Conservation (phyloP, 1,140 invertebrate species). For the Drosophila nigromelanica region DNA sequence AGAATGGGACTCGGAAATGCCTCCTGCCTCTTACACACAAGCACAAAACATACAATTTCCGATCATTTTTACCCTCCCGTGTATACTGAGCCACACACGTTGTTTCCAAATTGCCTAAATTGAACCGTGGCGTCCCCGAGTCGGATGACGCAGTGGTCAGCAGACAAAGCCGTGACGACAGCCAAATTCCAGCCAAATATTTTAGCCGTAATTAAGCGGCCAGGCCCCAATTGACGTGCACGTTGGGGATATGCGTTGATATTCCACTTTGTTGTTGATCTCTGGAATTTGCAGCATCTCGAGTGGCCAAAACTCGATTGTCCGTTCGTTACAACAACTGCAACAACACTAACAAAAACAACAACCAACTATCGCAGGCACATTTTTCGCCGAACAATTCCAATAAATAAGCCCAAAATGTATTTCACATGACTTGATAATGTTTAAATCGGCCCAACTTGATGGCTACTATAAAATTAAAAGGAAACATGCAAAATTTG, state of each 20-base stretch:
- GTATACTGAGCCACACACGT: too few species aligned
- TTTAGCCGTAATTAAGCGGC: constrained; percentile 37
- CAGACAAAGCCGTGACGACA: constrained; percentile 71
- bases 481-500: constrained; percentile 59
- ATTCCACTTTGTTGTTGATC: constrained; percentile 49
- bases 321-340: constrained; percentile 22
- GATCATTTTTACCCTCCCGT: too few species aligned
- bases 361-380: constrained; percentile 23
- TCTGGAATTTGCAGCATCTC: constrained; percentile 62
- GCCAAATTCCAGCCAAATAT: constrained; percentile 65
- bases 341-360: constrained; percentile 1
- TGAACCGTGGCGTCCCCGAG: constrained; percentile 62
- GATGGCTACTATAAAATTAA: neutral
- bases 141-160: constrained; percentile 60
- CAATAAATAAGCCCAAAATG: constrained; percentile 7
- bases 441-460: constrained; percentile 14
- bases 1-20: too few species aligned
- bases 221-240: constrained; percentile 66
- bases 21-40: too few species aligned
- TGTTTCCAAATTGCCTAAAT: constrained; percentile 1
- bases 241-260: constrained; percentile 11
- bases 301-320: constrained; percentile 51
- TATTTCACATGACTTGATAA: constrained; percentile 33
- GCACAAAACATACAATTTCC: too few species aligned
- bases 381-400: constrained; percentile 2